These are phyloP conservation scores for Scartelaos histophorus DNA, from an alignment of 2,113 vertebrate species.

Conservation along the genomic window DNA sequence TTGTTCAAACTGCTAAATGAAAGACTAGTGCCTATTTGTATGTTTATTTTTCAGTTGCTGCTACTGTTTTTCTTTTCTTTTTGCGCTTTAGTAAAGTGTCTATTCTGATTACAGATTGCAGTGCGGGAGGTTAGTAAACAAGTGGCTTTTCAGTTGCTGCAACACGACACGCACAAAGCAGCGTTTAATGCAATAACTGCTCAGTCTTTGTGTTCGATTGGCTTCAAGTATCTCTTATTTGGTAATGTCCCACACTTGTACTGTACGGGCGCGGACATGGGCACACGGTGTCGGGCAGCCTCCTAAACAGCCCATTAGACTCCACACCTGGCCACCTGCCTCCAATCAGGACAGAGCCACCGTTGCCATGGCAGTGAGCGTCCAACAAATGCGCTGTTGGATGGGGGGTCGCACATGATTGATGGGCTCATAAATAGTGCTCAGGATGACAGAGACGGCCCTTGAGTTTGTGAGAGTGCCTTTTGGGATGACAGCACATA, in stretches of 20 bases:
- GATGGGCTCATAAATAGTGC: constrained; percentile 16
- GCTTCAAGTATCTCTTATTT: constrained; percentile 47
- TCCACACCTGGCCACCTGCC: constrained; percentile 69
- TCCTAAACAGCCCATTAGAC: constrained; percentile 66
- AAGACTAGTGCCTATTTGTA: too few species aligned
- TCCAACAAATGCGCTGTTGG: constrained; percentile 20
- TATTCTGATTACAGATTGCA: neutral
- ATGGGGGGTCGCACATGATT: constrained; percentile 33
- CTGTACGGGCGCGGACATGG: constrained; percentile 3
- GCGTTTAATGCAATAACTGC: constrained; percentile 41
- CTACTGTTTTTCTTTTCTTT: neutral
- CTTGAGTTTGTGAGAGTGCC: constrained; percentile 9
- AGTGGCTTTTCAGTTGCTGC: constrained; percentile 28
- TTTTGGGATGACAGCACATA: neutral
- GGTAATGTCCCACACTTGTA: constrained; percentile 33
- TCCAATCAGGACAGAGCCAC: constrained; percentile 60
- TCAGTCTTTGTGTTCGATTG: constrained; percentile 35
- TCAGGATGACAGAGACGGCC: constrained; percentile 7
- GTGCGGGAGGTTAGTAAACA: constrained; percentile 28
- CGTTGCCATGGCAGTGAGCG: constrained; percentile 44
- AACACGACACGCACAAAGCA: constrained; percentile 24
- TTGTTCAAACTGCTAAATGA: too few species aligned
- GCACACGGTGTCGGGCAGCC: constrained; percentile 29
- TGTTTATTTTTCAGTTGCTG: neutral
- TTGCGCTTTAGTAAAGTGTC: neutral